A percentile compares a stretch with the other conserved stretches of the same genome.
phyloP scores from a whole-genome alignment of 1,140 invertebrate species.

The Grapholita molesta region DNA sequence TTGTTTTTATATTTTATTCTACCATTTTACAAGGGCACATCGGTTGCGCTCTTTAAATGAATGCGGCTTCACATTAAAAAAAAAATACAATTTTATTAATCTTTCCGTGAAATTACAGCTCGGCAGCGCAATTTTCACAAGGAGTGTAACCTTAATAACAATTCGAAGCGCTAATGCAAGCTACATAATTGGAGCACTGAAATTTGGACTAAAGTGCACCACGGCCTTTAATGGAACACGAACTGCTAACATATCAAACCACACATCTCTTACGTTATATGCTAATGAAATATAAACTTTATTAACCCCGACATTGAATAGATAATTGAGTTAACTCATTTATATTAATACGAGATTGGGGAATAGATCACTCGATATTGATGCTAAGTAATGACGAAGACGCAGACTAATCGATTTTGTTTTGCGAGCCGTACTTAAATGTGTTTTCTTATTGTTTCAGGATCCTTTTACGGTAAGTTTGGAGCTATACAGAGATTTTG shows the following conservation, averaged over 20 bases:
- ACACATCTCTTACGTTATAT: background rate
- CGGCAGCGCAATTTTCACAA: constrained; percentile 8
- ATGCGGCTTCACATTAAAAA: background rate
- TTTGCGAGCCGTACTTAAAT: background rate
- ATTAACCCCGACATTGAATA: background rate
- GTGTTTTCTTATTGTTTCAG: constrained; percentile 60
- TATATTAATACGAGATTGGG: background rate
- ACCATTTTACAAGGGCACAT: background rate
- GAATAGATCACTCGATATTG: background rate
- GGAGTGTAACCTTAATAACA: constrained; percentile 9
- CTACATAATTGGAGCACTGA: constrained; percentile 12
- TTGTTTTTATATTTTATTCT: background rate
- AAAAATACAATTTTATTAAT: constrained; percentile 1
- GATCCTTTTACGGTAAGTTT: constrained; percentile 67
- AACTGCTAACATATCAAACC: background rate
- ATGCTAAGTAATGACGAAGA: constrained; percentile 3
- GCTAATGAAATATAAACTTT: background rate
- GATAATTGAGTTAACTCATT: background rate
- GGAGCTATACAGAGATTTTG: background rate
- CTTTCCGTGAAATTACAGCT: background rate
- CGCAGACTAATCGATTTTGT: constrained; percentile 1
- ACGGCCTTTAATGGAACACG: background rate
- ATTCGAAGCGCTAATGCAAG: constrained; percentile 7
- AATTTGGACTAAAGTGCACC: constrained; percentile 9
- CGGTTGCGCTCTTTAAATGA: background rate